Conservation (phyloP, 2,888 invertebrate species). For the Carpatolechia fugitivella region DNA sequence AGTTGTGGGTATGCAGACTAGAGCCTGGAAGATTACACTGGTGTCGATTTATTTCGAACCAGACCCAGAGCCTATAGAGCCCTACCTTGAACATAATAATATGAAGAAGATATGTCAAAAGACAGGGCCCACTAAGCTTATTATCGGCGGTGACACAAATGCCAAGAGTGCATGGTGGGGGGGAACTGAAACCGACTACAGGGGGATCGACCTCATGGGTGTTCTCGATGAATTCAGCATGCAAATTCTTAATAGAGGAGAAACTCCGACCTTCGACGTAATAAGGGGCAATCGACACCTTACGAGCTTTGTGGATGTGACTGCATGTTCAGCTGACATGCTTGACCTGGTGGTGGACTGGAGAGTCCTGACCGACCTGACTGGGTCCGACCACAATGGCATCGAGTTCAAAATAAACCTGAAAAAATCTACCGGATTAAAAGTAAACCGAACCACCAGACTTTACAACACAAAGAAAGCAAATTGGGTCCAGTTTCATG, state of each 20-base stretch:
- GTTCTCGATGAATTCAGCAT: slow-evolving; percentile 8
- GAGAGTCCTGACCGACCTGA: slow-evolving; percentile 16
- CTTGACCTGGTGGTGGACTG: slow-evolving; percentile 13
- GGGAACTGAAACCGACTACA: slow-evolving; percentile 14
- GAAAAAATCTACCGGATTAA: too few relatives aligned
- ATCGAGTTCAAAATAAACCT: too few relatives aligned
- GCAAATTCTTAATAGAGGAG: slow-evolving; percentile 14
- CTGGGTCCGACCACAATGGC: slow-evolving; percentile 20
- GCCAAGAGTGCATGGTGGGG: slow-evolving; percentile 23
- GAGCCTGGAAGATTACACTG: too few relatives aligned
- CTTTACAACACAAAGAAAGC: too few relatives aligned
- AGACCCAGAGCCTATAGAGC: background rate
- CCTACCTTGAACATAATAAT: background rate
- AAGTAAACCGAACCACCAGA: too few relatives aligned
- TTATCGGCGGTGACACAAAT: background rate
- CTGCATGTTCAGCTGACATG: background rate
- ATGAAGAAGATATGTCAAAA: background rate
- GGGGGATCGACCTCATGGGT: slow-evolving; percentile 17
- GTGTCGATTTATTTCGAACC: slow-evolving; percentile 2
- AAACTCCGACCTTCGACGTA: slow-evolving; percentile 20
- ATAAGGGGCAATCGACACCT: too few relatives aligned
- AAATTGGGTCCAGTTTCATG: too few relatives aligned
- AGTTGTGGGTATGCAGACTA: background rate
- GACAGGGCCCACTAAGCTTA: too few relatives aligned
- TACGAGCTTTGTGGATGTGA: background rate